Conservation (phyloP, 2,888 invertebrate genomes). For the Gryllus longicercus region DNA sequence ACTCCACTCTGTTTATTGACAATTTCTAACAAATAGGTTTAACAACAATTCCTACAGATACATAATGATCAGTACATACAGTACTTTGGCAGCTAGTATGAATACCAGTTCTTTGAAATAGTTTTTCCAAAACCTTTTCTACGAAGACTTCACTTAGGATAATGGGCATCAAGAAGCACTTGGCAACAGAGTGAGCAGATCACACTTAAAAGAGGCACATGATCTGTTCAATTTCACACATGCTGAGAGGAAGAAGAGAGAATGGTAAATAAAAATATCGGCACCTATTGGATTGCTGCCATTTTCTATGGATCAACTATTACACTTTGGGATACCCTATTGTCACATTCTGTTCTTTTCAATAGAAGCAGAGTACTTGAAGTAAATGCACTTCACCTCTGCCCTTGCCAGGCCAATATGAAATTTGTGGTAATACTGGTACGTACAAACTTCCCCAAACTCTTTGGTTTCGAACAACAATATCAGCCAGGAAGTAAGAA, state of each 20-base stretch:
- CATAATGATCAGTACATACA: too few relatives aligned
- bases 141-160: too few relatives aligned
- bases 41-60: too few relatives aligned
- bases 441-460: constrained; percentile 1
- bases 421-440: constrained; percentile 17
- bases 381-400: neutral
- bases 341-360: neutral
- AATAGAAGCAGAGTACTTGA: neutral
- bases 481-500: neutral
- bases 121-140: too few relatives aligned
- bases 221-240: constrained; percentile 4
- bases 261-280: neutral
- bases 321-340: neutral
- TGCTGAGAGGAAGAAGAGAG: constrained; percentile 4
- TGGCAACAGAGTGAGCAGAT: constrained; percentile 9
- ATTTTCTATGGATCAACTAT: neutral
- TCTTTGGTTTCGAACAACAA: neutral
- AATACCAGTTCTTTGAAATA: too few relatives aligned
- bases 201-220: constrained; percentile 11
- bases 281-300: constrained; percentile 3
- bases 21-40: too few relatives aligned
- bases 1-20: neutral
- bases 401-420: constrained; percentile 8
- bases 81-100: too few relatives aligned
- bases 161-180: neutral